Conservation (phyloP, 1,140 invertebrate genomes). For the Drosophila sturtevanti region DNA sequence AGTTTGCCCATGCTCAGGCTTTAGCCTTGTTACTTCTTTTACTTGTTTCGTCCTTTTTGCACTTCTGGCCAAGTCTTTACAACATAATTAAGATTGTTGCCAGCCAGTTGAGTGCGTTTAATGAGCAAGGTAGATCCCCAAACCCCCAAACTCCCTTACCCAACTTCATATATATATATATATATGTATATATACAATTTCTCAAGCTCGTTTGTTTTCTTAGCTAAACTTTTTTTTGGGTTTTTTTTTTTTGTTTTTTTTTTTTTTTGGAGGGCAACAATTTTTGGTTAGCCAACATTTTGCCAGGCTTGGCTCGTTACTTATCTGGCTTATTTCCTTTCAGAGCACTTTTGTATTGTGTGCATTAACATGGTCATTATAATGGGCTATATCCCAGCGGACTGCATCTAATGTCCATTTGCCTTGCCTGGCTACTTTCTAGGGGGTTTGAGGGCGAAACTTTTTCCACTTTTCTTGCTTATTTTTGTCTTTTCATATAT, state of each 20-base stretch:
- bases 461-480: slow-evolving; percentile 18
- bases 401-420: slow-evolving; percentile 61
- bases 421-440: slow-evolving; percentile 25
- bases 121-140: slow-evolving; percentile 55
- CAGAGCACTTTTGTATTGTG: slow-evolving; percentile 76
- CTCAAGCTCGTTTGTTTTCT: slow-evolving; percentile 48
- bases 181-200: neutral
- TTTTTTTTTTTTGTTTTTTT: neutral
- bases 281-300: neutral
- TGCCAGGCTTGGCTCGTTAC: slow-evolving; percentile 54
- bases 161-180: neutral
- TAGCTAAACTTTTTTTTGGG: slow-evolving; percentile 36
- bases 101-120: slow-evolving; percentile 71
- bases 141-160: neutral
- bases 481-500: no score
- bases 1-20: slow-evolving; percentile 21
- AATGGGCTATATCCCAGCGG: slow-evolving; percentile 45
- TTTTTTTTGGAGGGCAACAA: neutral
- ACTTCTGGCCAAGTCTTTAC: slow-evolving; percentile 55
- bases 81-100: slow-evolving; percentile 79
- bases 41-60: slow-evolving; percentile 10
- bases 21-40: slow-evolving; percentile 16
- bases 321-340: slow-evolving; percentile 81
- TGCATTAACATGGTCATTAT: slow-evolving; percentile 81
- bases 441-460: neutral